Evolutionary conservation across 2,797 vertebrate species (phyloP), one percentile per base, ranked within the genome.

Genomic region (Amphiprion clarkii): DNA sequence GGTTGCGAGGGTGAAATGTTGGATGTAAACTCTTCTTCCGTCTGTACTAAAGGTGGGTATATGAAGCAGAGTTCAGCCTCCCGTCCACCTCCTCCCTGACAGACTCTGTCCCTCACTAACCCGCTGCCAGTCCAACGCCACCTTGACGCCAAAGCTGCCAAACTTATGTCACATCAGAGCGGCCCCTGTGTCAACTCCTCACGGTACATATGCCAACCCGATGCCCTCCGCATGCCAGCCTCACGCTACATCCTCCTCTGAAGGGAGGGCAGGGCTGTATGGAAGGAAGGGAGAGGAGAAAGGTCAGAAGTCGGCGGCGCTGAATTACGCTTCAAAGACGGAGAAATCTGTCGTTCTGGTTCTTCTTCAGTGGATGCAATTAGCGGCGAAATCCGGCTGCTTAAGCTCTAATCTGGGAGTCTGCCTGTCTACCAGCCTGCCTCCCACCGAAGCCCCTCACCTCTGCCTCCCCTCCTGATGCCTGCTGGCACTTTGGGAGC

Each of bases 401-500:
- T 91, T 87, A 91, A 89, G 86, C 85, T 86, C 81, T 93, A 88
- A 90, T 90, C 87, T 91, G 74, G 76, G 80, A 88, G 85, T 84
- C 79, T 82, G 84, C 73, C 79, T 78, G 70, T 83, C 83, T 77
- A 76, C 75, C 87, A 85, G 86, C 74, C 82, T 84, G 83, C 86
- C 89, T 88, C 85, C 81, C 85, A 87, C 85, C 72, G 78, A 84
- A 90, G 78, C 88, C 87, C 87, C 85, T 90, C 83, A 89, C 87
- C 88, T 90, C 90, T 89, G 79, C 76, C 88, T 90, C 82, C 77
- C 84, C 90, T 93, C 89, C 82, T 91, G 91, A 93, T 93, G 91
- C 91, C 91, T 94, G 89, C 91, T 93, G 93, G 91, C 92, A 91
- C 90, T 93, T 91, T 92, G 92, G 93, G 92, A 93, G 93, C 89